phyloP scores from a whole-genome alignment of 1,140 invertebrate species.

The Drosophila mojavensis region DNA sequence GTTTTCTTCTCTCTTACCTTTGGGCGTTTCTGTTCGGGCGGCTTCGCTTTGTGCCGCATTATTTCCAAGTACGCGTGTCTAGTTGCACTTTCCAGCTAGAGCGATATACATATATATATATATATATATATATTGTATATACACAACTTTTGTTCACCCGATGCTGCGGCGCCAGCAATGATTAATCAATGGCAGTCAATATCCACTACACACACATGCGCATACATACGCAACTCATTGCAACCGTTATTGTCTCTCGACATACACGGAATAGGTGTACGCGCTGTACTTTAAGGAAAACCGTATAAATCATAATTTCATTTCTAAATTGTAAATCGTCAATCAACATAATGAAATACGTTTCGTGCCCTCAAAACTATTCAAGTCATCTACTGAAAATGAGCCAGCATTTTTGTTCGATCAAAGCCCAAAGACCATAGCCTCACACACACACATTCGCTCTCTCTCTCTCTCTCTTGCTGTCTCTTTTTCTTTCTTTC shows the following conservation, averaged over 20 bases:
- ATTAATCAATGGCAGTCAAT: constrained; percentile 79
- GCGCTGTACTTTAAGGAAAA: constrained; percentile 45
- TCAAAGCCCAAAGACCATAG: constrained; percentile 22
- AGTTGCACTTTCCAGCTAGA: constrained; percentile 67
- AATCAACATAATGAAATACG: constrained; percentile 77
- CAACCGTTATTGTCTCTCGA: constrained; percentile 48
- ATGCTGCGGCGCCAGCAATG: constrained; percentile 71
- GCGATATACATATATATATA: no score
- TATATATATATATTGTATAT: no score
- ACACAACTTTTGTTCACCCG: constrained; percentile 2
- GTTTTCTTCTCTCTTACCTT: constrained; percentile 10
- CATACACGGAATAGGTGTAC: not conserved
- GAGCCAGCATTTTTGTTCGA: constrained; percentile 71
- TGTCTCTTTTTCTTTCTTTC: not conserved
- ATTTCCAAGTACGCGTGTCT: constrained; percentile 77
- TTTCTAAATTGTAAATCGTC: constrained; percentile 78
- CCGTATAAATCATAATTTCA: constrained; percentile 79
- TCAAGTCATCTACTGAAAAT: constrained; percentile 63
- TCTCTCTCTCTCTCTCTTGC: not conserved
- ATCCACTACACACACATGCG: constrained; percentile 29
- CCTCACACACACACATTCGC: not conserved
- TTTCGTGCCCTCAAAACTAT: constrained; percentile 40
- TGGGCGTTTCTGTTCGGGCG: constrained; percentile 55
- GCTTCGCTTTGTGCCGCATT: constrained; percentile 60
- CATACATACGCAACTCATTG: constrained; percentile 45